A percentile compares a stretch with the other conserved stretches of the same genome.
These are phyloP conservation scores for Acleris sparsana DNA, from an alignment of 2,888 invertebrate species.

Conservation along the genomic window DNA sequence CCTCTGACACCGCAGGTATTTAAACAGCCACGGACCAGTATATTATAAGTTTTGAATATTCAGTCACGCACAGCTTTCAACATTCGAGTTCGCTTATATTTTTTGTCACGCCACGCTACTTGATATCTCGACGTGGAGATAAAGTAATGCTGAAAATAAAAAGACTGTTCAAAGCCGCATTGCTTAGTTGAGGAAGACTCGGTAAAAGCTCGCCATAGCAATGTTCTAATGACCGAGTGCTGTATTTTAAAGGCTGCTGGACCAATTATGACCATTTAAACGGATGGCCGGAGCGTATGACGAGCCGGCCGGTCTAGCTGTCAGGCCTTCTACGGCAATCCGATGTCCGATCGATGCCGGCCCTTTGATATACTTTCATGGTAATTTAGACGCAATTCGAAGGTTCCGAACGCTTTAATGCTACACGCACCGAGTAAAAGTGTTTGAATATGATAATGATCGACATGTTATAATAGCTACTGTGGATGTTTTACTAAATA, in stretches of 20 bases:
- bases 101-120: constrained; percentile 49
- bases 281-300: constrained; percentile 67
- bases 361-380: constrained; percentile 68
- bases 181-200: constrained; percentile 9
- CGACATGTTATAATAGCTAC: constrained; percentile 41
- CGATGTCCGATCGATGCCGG: constrained; percentile 66
- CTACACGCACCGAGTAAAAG: constrained; percentile 40
- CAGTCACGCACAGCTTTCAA: constrained; percentile 74
- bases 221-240: constrained; percentile 67
- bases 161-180: constrained; percentile 7
- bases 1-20: constrained; percentile 69
- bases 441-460: constrained; percentile 49
- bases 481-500: constrained; percentile 46
- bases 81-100: constrained; percentile 47
- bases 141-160: constrained; percentile 3
- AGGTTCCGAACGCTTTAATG: constrained; percentile 46
- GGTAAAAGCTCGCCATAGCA: constrained; percentile 45
- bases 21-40: constrained; percentile 68
- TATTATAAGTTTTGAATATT: constrained; percentile 71
- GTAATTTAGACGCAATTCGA: constrained; percentile 66
- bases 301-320: constrained; percentile 61
- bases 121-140: constrained; percentile 11
- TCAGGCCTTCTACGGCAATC: constrained; percentile 77
- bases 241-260: constrained; percentile 63
- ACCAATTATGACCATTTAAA: constrained; percentile 80